phyloP scores from a whole-genome alignment of 2,888 invertebrate genomes.

The Meloe dianella region DNA sequence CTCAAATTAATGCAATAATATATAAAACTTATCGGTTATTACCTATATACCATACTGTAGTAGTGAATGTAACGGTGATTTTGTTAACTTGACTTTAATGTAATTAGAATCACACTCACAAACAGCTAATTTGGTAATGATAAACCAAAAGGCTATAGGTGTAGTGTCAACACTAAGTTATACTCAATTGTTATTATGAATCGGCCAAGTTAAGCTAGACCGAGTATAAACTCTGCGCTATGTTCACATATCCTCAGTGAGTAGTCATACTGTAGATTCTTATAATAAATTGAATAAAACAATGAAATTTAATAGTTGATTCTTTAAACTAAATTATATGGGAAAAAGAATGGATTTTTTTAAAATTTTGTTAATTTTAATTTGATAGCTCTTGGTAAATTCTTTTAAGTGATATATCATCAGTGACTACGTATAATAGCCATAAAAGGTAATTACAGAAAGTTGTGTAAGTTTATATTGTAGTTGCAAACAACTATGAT shows the following conservation, averaged over 20 bases:
- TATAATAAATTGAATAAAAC: background rate
- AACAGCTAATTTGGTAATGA: too few species aligned
- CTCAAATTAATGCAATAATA: background rate
- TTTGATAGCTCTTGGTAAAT: constrained; percentile 2
- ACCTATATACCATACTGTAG: too few species aligned
- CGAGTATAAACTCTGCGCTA: too few species aligned
- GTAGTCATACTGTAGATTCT: too few species aligned
- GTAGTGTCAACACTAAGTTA: too few species aligned
- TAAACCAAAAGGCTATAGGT: too few species aligned
- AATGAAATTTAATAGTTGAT: background rate
- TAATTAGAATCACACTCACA: too few species aligned
- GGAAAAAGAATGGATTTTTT: background rate
- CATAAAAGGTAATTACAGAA: constrained; percentile 6
- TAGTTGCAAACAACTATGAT: background rate
- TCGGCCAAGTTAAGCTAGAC: too few species aligned
- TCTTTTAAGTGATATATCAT: background rate
- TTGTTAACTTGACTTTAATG: too few species aligned
- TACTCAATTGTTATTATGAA: too few species aligned
- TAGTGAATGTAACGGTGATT: too few species aligned
- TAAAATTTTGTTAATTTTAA: constrained; percentile 2
- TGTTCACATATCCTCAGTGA: too few species aligned
- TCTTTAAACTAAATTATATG: background rate
- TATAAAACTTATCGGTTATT: background rate
- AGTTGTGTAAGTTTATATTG: background rate
- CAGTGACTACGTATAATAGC: background rate